These are phyloP conservation scores for Nasalis larvatus DNA, from an alignment of 2,113 vertebrate genomes.

Conservation along the genomic window DNA sequence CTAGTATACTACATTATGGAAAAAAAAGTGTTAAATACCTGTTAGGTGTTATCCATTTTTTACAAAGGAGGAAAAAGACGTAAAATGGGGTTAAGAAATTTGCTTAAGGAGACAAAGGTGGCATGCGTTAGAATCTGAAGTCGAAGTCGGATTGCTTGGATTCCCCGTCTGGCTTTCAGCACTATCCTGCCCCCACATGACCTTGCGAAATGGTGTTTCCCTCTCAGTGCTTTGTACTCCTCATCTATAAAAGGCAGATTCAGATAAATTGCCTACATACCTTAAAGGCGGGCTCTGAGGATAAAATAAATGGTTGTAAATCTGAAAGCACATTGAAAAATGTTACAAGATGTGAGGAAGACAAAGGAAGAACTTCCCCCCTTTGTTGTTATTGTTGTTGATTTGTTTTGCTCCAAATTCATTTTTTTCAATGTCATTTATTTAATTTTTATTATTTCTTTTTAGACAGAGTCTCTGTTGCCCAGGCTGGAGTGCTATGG, in stretches of 20 bases:
- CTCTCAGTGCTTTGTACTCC: background rate
- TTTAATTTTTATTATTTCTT: too few species aligned
- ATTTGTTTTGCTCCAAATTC: background rate
- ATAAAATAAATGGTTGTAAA: constrained; percentile 1
- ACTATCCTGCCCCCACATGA: background rate
- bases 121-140: background rate
- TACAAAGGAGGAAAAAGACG: background rate
- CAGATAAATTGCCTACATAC: constrained; percentile 7
- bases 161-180: background rate
- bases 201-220: background rate
- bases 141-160: background rate
- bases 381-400: background rate
- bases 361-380: background rate
- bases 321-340: background rate
- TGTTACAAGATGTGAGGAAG: background rate
- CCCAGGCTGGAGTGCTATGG: too few species aligned
- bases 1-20: background rate
- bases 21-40: background rate
- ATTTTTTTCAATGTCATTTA: background rate
- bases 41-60: background rate
- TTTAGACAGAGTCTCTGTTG: too few species aligned
- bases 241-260: constrained; percentile 11
- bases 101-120: background rate
- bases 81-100: background rate
- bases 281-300: background rate